Evolutionary conservation across 1,140 invertebrate genomes (phyloP), one percentile per base, ranked within the genome.

Genomic region (Drosophila varians): DNA sequence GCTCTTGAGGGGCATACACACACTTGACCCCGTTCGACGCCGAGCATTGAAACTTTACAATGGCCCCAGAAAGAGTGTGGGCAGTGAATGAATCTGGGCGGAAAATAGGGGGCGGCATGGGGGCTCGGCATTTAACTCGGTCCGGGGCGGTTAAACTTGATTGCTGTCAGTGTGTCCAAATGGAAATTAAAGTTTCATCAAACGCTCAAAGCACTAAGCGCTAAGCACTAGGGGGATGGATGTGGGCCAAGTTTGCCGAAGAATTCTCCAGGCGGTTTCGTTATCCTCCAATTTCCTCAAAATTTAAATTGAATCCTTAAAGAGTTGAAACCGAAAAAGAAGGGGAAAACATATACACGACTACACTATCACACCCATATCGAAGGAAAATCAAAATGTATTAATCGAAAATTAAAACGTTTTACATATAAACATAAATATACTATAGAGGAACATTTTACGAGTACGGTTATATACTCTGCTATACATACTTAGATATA

Each of bases 1-100:
- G 51, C 64, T 71, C 82, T 84, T 68, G 72, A 84, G 76, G 49
- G 62, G 46, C 77, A 76, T 86, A 86, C 66, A 84, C 72, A 86
- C 76, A 76, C 80, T 84, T 84, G 80, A 84, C 80, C 80, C 72
- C 82, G 60, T 84, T 84, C 36, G 62, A 23, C 52, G 58, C 12
- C 51, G 68, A 62, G 48, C 68, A 73, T 72, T 72, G 70, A 72
- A 74, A 75, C 65, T 84, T 71, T 72, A 71, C 79, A 78, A 78
- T 84, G 74, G 79, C 74, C 48, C 23, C 23, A 26, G 42, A 28
- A 42, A 18, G 57, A 49, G 34, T 46, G 21, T 40, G 26, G 48
- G 40, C 26, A 9, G 45, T 21, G 53, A 9, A 9, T 28, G 26
- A 28, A 28, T 28, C 16, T 16, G 34, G 11, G 25, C 19, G 25